These are phyloP conservation scores for Lepus oiostolus DNA, from an alignment of 2,797 vertebrate genomes.

Conservation along the genomic window DNA sequence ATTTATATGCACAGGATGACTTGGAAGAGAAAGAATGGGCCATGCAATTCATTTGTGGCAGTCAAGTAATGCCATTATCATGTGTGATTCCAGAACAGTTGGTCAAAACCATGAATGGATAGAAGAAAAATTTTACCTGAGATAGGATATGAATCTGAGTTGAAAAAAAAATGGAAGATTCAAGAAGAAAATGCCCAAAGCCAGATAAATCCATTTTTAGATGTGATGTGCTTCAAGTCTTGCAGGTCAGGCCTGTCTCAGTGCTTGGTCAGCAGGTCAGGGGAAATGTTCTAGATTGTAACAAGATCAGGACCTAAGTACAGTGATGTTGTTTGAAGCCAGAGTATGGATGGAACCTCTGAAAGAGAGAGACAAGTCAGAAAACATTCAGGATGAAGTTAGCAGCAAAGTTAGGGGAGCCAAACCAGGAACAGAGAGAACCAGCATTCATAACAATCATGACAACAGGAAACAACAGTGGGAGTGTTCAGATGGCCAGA, in stretches of 20 bases:
- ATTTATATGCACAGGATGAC: neutral
- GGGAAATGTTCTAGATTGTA: neutral
- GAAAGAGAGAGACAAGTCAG: neutral
- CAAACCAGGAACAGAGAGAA: neutral
- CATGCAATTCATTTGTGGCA: neutral
- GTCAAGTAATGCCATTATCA: neutral
- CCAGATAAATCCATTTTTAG: neutral
- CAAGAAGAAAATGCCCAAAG: neutral
- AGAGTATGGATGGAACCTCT: neutral
- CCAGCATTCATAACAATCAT: neutral
- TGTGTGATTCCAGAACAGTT: neutral
- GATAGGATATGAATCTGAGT: neutral
- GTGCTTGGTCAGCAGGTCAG: neutral
- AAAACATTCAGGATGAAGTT: neutral
- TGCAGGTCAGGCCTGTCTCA: neutral
- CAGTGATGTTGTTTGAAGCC: neutral
- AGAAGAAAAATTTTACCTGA: neutral
- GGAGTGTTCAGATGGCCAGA: neutral
- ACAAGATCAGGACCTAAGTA: neutral
- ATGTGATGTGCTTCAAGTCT: neutral
- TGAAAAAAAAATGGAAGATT: conserved; percentile 4
- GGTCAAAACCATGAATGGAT: neutral
- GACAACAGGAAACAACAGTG: neutral
- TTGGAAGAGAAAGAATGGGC: neutral
- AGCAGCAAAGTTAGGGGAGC: neutral